A percentile compares a stretch with the other conserved stretches of the same genome.
phyloP scores from a whole-genome alignment of 2,797 vertebrate genomes.

The Jordanella pulchra region DNA sequence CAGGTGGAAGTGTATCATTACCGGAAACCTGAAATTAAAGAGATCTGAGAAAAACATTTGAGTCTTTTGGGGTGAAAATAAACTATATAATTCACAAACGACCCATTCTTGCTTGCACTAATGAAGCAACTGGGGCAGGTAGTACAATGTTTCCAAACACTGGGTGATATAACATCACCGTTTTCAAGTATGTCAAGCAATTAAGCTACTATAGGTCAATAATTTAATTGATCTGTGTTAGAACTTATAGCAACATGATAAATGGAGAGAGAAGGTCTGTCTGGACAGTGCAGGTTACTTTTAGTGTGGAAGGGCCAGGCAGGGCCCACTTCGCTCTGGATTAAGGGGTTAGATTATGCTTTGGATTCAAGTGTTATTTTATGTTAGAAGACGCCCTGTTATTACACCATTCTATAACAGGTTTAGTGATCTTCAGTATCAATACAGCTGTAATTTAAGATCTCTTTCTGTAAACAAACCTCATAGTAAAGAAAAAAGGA shows the following conservation, averaged over 20 bases:
- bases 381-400: constrained; percentile 68
- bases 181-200: constrained; percentile 78
- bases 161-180: constrained; percentile 72
- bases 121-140: constrained; percentile 57
- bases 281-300: constrained; percentile 78
- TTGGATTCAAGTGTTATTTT: constrained; percentile 74
- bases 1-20: constrained; percentile 75
- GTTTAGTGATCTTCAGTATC: neutral
- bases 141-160: constrained; percentile 71
- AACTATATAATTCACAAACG: constrained; percentile 76
- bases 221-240: constrained; percentile 68
- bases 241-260: constrained; percentile 76
- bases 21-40: constrained; percentile 70
- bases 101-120: constrained; percentile 55
- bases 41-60: constrained; percentile 48
- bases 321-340: constrained; percentile 74
- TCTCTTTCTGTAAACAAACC: neutral
- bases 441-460: neutral
- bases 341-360: constrained; percentile 81
- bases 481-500: neutral
- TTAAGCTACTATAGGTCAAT: constrained; percentile 60
- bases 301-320: constrained; percentile 57
- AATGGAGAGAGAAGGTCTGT: constrained; percentile 80
- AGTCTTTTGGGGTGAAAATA: constrained; percentile 69
- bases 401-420: constrained; percentile 45